Base-by-base conservation (phyloP, 2,113 vertebrate genomes). In the Malurus alboscapulatus region DNA sequence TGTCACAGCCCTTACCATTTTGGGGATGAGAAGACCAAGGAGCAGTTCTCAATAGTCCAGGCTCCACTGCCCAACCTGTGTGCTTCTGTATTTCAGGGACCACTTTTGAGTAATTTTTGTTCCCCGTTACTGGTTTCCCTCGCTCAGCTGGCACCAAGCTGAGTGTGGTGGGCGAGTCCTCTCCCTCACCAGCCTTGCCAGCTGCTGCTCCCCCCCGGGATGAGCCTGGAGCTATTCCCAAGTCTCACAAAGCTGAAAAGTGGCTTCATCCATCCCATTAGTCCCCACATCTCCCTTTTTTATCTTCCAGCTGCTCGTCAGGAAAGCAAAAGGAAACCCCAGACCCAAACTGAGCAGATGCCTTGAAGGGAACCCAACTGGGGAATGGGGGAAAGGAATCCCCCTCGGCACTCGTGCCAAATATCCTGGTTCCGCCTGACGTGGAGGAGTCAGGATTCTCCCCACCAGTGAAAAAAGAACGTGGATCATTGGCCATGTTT, bases 401-500 rank as follows among this genome's bases (percentile, higher is more conserved):
- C 8, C 25, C 8, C 11, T 27, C 26, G 6, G 7, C 34, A 8
- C 20, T 32, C 32, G 27, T 29, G n/a, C 29, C 50, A 61, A 57
- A 65, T 84, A 38, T 14, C 55, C 62, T 4, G 9, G 26, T 26
- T 22, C 61, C n/a, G 62, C 16, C 40, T 51, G 30, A 29, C 50
- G 24, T 6, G 54, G 72, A 48, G 10, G 85, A 74, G 36, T 13
- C 38, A 21, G 25, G 34, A 55, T 14, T 42, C 44, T 58, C 29
- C 20, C 7, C 17, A 54, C 11, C 9, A 20, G 2, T 19, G 17
- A 42, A 44, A 0, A 1, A 3, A 5, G 29, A 42, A 76, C 16
- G 7, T 5, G 25, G 15, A 22, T 26, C 4, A 6, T 0, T 1
- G 8, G 26, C 17, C 7, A 4, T n/a, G 45, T 48, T 48, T 62